Evolutionary conservation across 92 coral and sea anemone genomes (phyloP).

Genomic region (Parazoanthus atlanticus): DNA sequence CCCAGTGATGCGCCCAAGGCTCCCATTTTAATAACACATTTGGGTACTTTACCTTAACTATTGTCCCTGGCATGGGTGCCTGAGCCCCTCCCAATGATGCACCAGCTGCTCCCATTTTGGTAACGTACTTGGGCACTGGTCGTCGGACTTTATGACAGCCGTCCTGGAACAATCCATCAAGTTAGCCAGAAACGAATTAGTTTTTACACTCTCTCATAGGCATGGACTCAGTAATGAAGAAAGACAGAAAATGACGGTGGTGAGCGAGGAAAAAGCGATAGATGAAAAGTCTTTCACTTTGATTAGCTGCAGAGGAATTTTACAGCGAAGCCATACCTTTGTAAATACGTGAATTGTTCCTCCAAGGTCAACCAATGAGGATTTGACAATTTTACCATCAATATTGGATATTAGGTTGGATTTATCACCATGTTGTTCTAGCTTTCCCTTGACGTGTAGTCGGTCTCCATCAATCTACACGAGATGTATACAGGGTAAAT

Average conservation of each 20-base stretch:
- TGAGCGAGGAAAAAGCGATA: not conserved
- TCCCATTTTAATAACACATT: not conserved
- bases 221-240: not conserved
- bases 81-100: constrained; percentile 44
- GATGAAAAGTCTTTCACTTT: not conserved
- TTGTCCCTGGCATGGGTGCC: constrained; percentile 45
- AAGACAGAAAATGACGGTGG: not conserved
- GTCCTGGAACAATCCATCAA: not conserved
- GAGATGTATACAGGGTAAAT: not conserved
- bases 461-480: constrained; percentile 79
- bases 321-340: constrained; percentile 58
- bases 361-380: constrained; percentile 86
- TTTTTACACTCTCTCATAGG: too few relatives aligned
- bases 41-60: constrained; percentile 32
- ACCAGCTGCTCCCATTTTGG: constrained; percentile 35
- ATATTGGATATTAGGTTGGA: constrained; percentile 74
- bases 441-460: constrained; percentile 74
- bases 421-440: constrained; percentile 66
- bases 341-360: constrained; percentile 93
- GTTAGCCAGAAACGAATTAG: not conserved
- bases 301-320: not conserved
- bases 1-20: not conserved
- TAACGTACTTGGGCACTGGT: constrained; percentile 35
- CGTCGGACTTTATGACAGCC: constrained; percentile 26
- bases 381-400: constrained; percentile 75